phyloP scores from a whole-genome alignment of 2,113 vertebrate genomes.

The Eidolon helvum region DNA sequence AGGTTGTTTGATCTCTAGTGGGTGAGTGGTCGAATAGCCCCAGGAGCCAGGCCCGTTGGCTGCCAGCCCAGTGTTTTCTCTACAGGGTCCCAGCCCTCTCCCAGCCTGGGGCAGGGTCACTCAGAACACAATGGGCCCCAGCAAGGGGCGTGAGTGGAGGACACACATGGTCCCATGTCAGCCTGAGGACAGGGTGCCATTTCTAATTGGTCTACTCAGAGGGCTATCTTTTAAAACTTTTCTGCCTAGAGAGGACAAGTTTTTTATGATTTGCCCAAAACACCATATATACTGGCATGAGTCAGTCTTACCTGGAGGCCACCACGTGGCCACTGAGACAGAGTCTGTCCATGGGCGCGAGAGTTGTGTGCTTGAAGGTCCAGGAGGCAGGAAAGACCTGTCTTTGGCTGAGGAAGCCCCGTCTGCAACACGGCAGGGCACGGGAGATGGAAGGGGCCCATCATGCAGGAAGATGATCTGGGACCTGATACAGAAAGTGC shows the following conservation, averaged over 20 bases:
- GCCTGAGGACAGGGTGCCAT: background rate
- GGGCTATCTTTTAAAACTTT: background rate
- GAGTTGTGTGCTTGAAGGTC: background rate
- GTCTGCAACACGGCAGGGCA: background rate
- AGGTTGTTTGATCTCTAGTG: background rate
- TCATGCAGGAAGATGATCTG: background rate
- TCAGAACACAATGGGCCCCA: background rate
- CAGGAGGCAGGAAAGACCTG: background rate
- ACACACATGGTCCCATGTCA: fast-evolving
- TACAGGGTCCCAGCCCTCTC: background rate
- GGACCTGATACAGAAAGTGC: too few species aligned
- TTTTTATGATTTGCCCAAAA: background rate
- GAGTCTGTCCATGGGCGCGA: background rate
- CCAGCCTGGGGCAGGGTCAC: background rate
- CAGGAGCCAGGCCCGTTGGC: background rate
- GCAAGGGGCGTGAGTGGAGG: background rate
- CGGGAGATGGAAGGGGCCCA: background rate
- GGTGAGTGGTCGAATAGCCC: background rate
- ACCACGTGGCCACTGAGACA: background rate
- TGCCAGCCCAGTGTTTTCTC: background rate
- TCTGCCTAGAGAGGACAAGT: background rate
- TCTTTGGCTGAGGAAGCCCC: background rate
- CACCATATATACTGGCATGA: background rate
- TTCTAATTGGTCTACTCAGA: background rate
- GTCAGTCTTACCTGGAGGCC: background rate